These are phyloP conservation scores for Phallusia fumigata DNA, from an alignment of 23 tunicate species.

Conservation along the genomic window DNA sequence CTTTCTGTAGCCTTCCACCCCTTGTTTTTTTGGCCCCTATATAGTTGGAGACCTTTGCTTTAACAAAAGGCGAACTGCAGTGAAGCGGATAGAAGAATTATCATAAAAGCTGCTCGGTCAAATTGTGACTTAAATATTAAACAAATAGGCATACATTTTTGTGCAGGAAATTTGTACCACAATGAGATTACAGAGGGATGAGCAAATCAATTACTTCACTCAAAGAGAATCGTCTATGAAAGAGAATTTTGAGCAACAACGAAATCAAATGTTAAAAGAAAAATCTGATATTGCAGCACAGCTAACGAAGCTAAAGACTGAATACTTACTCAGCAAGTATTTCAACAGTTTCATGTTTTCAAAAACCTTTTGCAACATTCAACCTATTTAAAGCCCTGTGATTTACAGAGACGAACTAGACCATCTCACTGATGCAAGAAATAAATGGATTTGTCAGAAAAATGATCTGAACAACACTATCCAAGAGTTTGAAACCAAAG, in stretches of 20 bases:
- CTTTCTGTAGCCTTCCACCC: no score
- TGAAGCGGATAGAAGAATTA: no score
- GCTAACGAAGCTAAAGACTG: background rate
- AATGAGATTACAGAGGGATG: slow-evolving; percentile 1
- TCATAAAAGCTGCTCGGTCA: no score
- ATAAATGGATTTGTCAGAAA: background rate
- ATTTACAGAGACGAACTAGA: background rate
- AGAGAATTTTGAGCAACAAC: background rate
- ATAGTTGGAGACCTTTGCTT: no score
- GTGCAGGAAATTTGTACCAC: background rate
- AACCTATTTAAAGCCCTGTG: background rate
- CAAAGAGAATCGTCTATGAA: background rate
- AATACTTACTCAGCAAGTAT: background rate
- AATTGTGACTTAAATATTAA: no score
- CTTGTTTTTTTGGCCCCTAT: no score
- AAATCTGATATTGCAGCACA: background rate
- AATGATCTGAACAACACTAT: background rate
- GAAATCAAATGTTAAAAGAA: background rate
- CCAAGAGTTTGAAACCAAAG: background rate
- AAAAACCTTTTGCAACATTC: background rate
- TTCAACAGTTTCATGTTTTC: background rate
- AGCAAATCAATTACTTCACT: background rate
- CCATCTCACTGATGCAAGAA: slow-evolving; percentile 2
- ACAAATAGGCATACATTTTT: background rate
- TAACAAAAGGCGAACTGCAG: no score